A percentile compares a stretch with the other conserved stretches of the same genome.
These are phyloP conservation scores for Scaptomyza hsui DNA, from an alignment of 1,140 invertebrate genomes.

Conservation along the genomic window DNA sequence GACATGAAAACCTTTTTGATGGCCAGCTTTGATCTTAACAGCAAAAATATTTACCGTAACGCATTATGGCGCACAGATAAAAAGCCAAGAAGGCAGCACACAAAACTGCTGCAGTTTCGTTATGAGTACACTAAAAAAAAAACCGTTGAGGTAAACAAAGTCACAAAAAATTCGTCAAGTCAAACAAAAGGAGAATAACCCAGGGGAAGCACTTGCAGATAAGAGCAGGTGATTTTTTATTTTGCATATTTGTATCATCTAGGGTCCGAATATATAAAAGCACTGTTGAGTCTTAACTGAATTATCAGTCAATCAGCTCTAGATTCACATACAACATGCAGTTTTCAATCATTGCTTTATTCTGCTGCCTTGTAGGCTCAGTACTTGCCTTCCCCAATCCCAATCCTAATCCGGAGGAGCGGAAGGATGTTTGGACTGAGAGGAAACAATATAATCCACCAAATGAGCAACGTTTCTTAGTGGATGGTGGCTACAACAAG, in stretches of 20 bases:
- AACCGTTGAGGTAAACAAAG: no score
- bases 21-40: constrained; percentile 67
- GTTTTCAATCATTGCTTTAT: constrained; percentile 17
- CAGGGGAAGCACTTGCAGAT: neutral
- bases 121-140: neutral
- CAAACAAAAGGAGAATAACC: neutral
- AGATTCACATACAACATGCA: constrained; percentile 29
- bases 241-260: neutral
- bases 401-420: constrained; percentile 9
- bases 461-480: constrained; percentile 45
- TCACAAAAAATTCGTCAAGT: neutral
- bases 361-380: constrained; percentile 17
- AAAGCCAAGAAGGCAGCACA: constrained; percentile 51
- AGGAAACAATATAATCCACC: constrained; percentile 12
- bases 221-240: neutral
- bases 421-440: neutral
- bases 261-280: constrained; percentile 35
- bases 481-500: constrained; percentile 24
- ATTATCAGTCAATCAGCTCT: constrained; percentile 23
- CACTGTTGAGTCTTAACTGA: neutral
- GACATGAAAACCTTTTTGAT: constrained; percentile 43
- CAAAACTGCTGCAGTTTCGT: constrained; percentile 26
- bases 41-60: constrained; percentile 80
- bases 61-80: constrained; percentile 70
- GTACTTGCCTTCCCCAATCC: constrained; percentile 22